Percentiles rank a stretch among this genome's conserved stretches.
These are phyloP conservation scores for Arge pagana DNA, from an alignment of 2,888 invertebrate species.

Conservation along the genomic window DNA sequence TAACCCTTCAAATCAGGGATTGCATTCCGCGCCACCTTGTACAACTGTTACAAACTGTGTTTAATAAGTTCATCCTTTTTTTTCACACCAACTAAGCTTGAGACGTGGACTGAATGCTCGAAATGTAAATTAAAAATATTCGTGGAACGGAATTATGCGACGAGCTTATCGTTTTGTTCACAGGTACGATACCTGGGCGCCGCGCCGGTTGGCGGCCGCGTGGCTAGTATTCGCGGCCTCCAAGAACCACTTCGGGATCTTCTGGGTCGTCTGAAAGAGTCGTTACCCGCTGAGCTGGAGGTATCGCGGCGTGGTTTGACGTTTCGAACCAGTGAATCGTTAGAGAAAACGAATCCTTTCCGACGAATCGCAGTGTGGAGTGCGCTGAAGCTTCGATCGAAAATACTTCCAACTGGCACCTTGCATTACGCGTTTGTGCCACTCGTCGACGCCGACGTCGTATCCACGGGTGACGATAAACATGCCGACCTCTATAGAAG, in stretches of 20 bases:
- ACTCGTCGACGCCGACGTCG: conserved; percentile 65
- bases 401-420: conserved; percentile 44
- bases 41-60: no score
- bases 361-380: conserved; percentile 94
- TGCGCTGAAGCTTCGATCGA: conserved; percentile 73
- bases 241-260: conserved; percentile 73
- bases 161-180: conserved; percentile 57
- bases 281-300: conserved; percentile 50
- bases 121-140: no score
- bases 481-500: conserved; percentile 58
- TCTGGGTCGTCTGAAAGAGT: conserved; percentile 44
- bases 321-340: conserved; percentile 47
- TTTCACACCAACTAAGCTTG: no score
- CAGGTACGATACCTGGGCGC: conserved; percentile 83
- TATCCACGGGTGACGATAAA: conserved; percentile 68
- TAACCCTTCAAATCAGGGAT: no score
- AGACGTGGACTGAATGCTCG: no score
- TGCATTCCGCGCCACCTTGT: no score
- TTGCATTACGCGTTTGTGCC: conserved; percentile 80
- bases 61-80: no score
- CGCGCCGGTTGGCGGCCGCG: conserved; percentile 76
- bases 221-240: conserved; percentile 80
- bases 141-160: no score
- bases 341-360: conserved; percentile 73
- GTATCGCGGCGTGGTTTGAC: conserved; percentile 52